A percentile compares a stretch with the other conserved stretches of the same genome.
Evolutionary conservation across 2,113 vertebrate genomes (phyloP).

Genomic region (Xyrauchen texanus): DNA sequence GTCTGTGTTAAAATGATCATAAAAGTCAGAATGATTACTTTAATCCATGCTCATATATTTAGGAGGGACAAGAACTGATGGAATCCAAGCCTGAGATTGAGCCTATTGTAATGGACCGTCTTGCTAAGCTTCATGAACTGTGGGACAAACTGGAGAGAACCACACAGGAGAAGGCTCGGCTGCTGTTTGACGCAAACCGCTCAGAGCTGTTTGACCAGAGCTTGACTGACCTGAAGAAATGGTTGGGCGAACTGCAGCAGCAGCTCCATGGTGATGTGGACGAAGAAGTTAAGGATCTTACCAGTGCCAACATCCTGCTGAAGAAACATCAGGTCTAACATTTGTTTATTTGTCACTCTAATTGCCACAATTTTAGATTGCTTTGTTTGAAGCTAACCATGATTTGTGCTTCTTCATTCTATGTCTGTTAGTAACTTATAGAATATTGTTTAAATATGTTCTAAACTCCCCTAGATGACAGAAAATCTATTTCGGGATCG

Average conservation of each 20-base stretch:
- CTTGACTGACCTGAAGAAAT: constrained; percentile 81
- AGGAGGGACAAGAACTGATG: constrained; percentile 86
- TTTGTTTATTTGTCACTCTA: no score
- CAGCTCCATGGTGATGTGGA: constrained; percentile 83
- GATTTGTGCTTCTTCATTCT: background rate
- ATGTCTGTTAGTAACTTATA: background rate
- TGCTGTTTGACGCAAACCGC: constrained; percentile 86
- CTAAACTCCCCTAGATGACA: constrained; percentile 72
- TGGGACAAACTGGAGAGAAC: constrained; percentile 82
- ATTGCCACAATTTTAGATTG: no score
- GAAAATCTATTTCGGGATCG: constrained; percentile 88
- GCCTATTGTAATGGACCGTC: constrained; percentile 70
- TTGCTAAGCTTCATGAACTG: constrained; percentile 77
- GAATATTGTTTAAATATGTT: background rate
- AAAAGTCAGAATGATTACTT: no score
- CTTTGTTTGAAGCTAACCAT: background rate
- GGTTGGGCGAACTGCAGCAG: constrained; percentile 80
- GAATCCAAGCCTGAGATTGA: constrained; percentile 80
- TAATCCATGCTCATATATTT: background rate
- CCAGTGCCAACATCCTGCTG: constrained; percentile 87
- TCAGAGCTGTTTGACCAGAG: constrained; percentile 84
- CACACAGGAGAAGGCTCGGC: constrained; percentile 80
- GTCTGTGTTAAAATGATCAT: no score
- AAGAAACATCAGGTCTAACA: constrained; percentile 84
- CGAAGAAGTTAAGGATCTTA: constrained; percentile 86